phyloP scores from a whole-genome alignment of 2,797 vertebrate genomes.

The Delichon dasypus region DNA sequence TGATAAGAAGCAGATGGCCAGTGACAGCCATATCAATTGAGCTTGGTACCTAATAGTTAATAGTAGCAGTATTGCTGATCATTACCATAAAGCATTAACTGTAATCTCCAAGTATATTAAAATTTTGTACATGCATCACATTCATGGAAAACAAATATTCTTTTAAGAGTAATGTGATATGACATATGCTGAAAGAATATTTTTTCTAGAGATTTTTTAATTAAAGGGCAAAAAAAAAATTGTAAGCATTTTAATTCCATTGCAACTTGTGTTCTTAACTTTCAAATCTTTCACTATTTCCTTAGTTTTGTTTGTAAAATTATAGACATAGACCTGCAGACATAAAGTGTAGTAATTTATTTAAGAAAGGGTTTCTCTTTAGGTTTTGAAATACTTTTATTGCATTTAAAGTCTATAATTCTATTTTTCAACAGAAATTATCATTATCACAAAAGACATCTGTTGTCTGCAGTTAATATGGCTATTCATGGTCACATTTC shows the following conservation, averaged over 20 bases:
- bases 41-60: not conserved
- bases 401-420: not conserved
- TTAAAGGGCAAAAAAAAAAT: not conserved
- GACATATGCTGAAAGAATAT: not conserved
- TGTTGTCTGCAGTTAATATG: not conserved
- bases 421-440: not conserved
- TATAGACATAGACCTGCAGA: not conserved
- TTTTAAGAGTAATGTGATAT: not conserved
- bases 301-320: not conserved
- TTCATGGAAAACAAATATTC: not conserved
- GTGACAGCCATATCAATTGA: not conserved
- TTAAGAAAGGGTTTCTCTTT: rapidly evolving
- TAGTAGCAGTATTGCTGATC: not conserved
- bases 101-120: not conserved
- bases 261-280: not conserved
- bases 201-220: not conserved
- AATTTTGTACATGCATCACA: not conserved
- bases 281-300: not conserved
- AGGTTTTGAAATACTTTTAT: not conserved
- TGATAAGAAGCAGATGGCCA: not conserved
- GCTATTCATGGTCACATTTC: not conserved
- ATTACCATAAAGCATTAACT: not conserved
- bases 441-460: not conserved
- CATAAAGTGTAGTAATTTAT: not conserved
- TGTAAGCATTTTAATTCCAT: not conserved